Base-by-base conservation (phyloP, 2,888 invertebrate genomes). In the Rhopalosiphum nymphaeae region DNA sequence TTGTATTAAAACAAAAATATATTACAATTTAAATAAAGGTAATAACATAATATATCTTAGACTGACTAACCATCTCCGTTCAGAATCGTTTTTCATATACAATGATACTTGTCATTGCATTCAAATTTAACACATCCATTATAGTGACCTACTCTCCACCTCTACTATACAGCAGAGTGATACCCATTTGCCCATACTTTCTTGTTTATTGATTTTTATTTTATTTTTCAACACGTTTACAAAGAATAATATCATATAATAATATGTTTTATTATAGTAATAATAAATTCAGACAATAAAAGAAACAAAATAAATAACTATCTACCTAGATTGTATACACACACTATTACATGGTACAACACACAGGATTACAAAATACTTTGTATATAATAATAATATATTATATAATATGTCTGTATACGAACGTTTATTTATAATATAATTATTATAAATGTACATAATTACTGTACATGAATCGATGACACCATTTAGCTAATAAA, bases 271-370 rank as follows among this genome's bases (percentile, higher is more conserved):
- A 84, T 92, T 56, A 78, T 92, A 85, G 87, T 89, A 89, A 84
- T 89, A 89, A 84, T 53, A 53, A 53, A 53, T 57, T 57, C 57
- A 85, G 93, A 90, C 89, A 89, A 93, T 84, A 46, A 89, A 84
- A 89, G 85, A 93, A 89, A 93, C 57, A 87, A 93, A 93, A 93
- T 85, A 93, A 93, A 93, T 93, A 93, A 93, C 89, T 93, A 93
- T 89, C 93, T 93, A 93, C 57, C 85, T 93, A 93, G 16, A 88
- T 92, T 89, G 78, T 78, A 93, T 84, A 93, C 93, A 93, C 93
- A 89, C 93, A 56, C 93, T 93, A 93, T 36, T 78, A 78, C 36
- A 78, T 78, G 78, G 84, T 93, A 90, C 93, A 93, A 89, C 85
- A 93, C 93, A 89, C 93, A 13, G 29, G 84, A 89, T 93, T 93